Percentiles rank a stretch among this genome's conserved stretches.
These are phyloP conservation scores for Sicus ferrugineus DNA, from an alignment of 2,888 invertebrate species.

Conservation along the genomic window DNA sequence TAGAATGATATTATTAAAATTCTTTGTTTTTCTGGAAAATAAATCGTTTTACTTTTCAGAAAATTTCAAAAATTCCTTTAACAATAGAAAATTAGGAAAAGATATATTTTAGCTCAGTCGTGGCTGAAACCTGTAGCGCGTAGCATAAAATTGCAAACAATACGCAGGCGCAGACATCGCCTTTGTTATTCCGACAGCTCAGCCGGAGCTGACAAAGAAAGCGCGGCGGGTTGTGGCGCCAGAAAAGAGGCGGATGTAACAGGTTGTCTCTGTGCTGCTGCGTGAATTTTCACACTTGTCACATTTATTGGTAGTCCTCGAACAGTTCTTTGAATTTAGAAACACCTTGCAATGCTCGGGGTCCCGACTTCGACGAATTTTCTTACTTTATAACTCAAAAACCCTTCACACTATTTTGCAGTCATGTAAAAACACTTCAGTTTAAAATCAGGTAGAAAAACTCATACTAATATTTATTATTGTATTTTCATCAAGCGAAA, in stretches of 20 bases:
- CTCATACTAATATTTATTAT: too few species aligned
- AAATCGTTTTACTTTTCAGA: background rate
- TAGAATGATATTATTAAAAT: background rate
- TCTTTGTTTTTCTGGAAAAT: background rate
- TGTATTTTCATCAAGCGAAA: too few species aligned
- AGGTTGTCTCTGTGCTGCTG: constrained; percentile 16
- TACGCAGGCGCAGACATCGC: background rate
- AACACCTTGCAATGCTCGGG: too few species aligned
- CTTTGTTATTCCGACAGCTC: constrained; percentile 6
- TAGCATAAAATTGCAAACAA: constrained; percentile 20
- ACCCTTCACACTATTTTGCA: too few species aligned
- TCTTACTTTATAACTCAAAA: too few species aligned
- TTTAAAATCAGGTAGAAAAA: too few species aligned
- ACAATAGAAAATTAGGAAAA: background rate
- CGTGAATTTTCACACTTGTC: constrained; percentile 36
- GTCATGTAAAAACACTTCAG: too few species aligned
- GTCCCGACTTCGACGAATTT: too few species aligned
- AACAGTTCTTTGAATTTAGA: too few species aligned
- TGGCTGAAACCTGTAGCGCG: constrained; percentile 14
- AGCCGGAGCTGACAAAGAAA: constrained; percentile 20
- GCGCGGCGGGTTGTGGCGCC: constrained; percentile 36
- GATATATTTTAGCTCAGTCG: background rate
- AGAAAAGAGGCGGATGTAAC: background rate
- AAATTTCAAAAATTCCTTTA: background rate
- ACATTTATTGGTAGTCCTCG: background rate